Evolutionary conservation across 2,113 vertebrate species (phyloP).

Genomic region (Platysternon megacephalum): DNA sequence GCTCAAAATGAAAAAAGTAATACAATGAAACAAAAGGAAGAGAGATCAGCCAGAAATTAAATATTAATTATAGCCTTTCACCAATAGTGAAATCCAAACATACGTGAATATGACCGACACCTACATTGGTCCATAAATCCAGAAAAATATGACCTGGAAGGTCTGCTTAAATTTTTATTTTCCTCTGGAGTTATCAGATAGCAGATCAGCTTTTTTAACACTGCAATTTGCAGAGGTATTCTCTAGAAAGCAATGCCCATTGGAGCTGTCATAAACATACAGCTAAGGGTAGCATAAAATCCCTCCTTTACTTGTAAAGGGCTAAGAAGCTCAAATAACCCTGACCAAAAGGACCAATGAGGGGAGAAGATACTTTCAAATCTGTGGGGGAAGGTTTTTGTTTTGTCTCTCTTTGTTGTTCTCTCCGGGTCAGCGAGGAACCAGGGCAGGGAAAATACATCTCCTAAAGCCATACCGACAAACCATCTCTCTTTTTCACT

Average conservation of each 20-base stretch:
- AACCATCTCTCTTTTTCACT: no score
- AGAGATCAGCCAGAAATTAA: not conserved
- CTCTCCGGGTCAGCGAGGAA: no score
- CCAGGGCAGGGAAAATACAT: no score
- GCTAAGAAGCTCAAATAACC: no score
- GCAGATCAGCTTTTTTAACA: not conserved
- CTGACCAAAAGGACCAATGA: no score
- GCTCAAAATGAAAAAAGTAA: not conserved
- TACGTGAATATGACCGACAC: not conserved
- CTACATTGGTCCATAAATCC: not conserved
- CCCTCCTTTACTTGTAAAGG: no score
- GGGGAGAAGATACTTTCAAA: no score
- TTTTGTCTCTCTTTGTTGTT: no score
- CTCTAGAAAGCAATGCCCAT: not conserved
- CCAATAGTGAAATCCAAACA: not conserved
- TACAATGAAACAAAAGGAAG: not conserved
- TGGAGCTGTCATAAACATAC: not conserved
- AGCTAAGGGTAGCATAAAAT: no score
- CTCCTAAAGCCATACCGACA: no score
- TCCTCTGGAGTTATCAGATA: not conserved
- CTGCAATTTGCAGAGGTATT: not conserved
- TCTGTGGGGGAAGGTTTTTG: no score
- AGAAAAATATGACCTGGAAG: fast-evolving
- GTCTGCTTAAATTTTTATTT: not conserved
- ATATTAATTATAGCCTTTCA: not conserved